Base-by-base conservation (phyloP, 2,797 vertebrate species). In the Mastacembelus armatus region DNA sequence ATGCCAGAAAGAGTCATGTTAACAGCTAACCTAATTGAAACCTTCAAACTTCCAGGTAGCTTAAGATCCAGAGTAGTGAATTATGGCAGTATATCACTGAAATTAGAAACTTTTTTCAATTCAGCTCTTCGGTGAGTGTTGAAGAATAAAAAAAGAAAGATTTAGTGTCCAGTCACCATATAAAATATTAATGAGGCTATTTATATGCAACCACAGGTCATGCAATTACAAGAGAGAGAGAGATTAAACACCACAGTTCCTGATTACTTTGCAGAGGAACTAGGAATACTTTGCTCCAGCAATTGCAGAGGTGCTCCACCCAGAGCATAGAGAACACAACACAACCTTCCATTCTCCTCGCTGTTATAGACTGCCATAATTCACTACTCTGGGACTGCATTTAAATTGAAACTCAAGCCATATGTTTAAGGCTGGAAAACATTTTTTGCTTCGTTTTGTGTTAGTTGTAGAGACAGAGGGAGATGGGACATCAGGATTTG, bases 101-200 rank as follows among this genome's bases (percentile, higher is more conserved):
- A 85, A 74, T 84, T 40, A 77, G 64, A 79, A 84, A 75, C 60
- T 75, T 78, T 72, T 58, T 66, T 42, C 32, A 54, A 32, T 74
- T 72, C 56, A 49, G 57, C 65, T 74, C 65, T 56, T 76, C 40
- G 35, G 58, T 81, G 59, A 65, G 45, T 84, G 58, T 64, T 27
- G 4, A 63, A 73, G 69, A 79, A 74, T n/a, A 66, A 84, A 88
- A 85, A 88, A 81, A 69, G 38, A 66, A 55, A 76, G 85, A 88
- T 86, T 87, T 83, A 66, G 73, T 81, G 26, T 58, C 64, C 58
- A 76, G 48, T 81, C 78, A 76, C 74, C 71, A 77, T 68, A 72
- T 66, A 60, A 88, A 85, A 88, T 71, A 78, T 83, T 90, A 91
- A 92, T 91, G 85, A 90, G 84, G 84, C 84, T 87, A 91, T 92